Percentiles rank a stretch among this genome's conserved stretches.
Evolutionary conservation across 2,113 vertebrate species (phyloP).

Genomic region (Mus spicilegus): DNA sequence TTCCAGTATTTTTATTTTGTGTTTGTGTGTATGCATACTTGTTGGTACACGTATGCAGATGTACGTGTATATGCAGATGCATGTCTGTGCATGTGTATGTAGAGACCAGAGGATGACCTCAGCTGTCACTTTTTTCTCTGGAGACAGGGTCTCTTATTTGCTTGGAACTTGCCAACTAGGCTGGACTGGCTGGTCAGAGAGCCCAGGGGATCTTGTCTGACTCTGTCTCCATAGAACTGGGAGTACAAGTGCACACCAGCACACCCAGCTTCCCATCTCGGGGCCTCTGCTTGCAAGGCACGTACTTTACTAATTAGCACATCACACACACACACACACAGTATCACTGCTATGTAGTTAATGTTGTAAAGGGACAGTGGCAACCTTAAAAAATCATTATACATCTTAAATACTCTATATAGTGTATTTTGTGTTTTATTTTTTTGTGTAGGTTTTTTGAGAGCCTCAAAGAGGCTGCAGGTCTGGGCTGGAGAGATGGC

Average conservation of each 20-base stretch:
- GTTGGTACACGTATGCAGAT: background rate
- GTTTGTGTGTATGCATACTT: background rate
- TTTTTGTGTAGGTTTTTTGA: background rate
- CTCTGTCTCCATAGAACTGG: background rate
- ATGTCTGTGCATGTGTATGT: background rate
- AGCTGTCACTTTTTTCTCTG: background rate
- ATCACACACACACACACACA: background rate
- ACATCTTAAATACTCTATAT: background rate
- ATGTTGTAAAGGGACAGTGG: slow-evolving; percentile 11
- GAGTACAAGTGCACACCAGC: background rate
- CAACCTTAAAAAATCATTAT: background rate
- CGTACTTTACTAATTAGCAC: background rate
- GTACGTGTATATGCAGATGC: background rate
- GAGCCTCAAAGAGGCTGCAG: background rate
- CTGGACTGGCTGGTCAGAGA: background rate
- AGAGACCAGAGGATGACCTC: background rate
- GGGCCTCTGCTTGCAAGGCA: background rate
- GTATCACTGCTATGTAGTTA: background rate
- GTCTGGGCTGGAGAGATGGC: too few relatives aligned
- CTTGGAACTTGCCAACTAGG: background rate
- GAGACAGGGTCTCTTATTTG: background rate
- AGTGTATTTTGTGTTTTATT: background rate
- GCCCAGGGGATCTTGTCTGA: background rate
- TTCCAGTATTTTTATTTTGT: background rate
- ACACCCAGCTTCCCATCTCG: background rate